phyloP scores from a whole-genome alignment of 92 coral and sea anemone species.

The Phenganax marumi region DNA sequence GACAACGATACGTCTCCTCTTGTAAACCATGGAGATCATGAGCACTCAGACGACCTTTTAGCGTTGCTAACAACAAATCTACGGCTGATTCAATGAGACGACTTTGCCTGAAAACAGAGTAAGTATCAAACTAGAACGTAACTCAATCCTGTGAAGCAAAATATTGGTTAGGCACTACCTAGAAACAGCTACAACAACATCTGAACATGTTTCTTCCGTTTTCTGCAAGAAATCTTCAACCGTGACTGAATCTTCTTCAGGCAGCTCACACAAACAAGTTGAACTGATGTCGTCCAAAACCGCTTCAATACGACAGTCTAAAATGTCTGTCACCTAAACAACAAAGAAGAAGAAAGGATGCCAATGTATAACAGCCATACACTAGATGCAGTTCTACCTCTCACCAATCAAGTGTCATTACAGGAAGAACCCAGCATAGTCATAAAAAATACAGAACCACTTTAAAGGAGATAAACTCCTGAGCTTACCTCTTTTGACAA shows the following conservation, averaged over 20 bases:
- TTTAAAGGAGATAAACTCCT: background rate
- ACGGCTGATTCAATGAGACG: conserved; percentile 84
- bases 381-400: background rate
- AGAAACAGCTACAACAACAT: conserved; percentile 73
- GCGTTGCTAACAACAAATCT: conserved; percentile 66
- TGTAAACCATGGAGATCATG: conserved; percentile 66
- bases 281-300: conserved; percentile 71
- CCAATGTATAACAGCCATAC: background rate
- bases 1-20: conserved; percentile 76
- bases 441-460: background rate
- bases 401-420: background rate
- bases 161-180: conserved; percentile 49
- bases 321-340: conserved; percentile 79
- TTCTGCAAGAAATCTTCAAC: conserved; percentile 80
- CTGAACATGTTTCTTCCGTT: conserved; percentile 72
- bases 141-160: background rate
- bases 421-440: background rate
- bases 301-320: conserved; percentile 92
- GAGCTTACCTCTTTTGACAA: conserved; percentile 90
- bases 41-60: conserved; percentile 69
- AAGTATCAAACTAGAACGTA: background rate
- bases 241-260: conserved; percentile 91
- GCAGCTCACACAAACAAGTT: conserved; percentile 80
- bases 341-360: background rate
- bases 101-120: conserved; percentile 58